A percentile compares a stretch with the other conserved stretches of the same genome.
Conservation (phyloP, 2,113 vertebrate species). For the Ammodytes marinus region DNA sequence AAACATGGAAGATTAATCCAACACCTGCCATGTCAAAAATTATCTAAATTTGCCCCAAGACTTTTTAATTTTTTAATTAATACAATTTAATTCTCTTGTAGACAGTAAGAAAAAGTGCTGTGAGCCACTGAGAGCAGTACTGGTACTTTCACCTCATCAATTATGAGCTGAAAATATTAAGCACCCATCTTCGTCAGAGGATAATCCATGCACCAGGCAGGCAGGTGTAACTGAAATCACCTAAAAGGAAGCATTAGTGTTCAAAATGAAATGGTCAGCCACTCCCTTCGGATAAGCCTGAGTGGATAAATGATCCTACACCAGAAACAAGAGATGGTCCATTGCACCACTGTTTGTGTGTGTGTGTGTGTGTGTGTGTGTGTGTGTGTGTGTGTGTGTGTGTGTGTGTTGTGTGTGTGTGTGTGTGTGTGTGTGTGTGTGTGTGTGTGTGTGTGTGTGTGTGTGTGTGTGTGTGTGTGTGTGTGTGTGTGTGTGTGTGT, state of each 20-base stretch:
- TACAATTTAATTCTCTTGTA: slow-evolving; percentile 33
- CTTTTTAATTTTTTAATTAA: slow-evolving; percentile 31
- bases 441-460: no score
- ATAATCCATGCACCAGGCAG: slow-evolving; percentile 45
- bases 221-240: slow-evolving; percentile 5
- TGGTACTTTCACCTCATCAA: slow-evolving; percentile 51
- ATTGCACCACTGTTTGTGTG: slow-evolving; percentile 36
- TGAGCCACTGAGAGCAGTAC: slow-evolving; percentile 27
- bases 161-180: slow-evolving; percentile 34
- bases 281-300: slow-evolving; percentile 39
- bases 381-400: no score
- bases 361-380: no score
- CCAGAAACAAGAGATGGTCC: slow-evolving; percentile 48
- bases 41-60: slow-evolving; percentile 11
- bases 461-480: neutral
- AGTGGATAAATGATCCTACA: slow-evolving; percentile 58
- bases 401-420: no score
- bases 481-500: neutral
- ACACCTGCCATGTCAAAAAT: slow-evolving; percentile 26
- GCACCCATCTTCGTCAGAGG: slow-evolving; percentile 17
- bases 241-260: slow-evolving; percentile 38
- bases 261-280: slow-evolving; percentile 73
- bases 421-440: no score
- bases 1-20: slow-evolving; percentile 19
- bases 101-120: slow-evolving; percentile 34